Base-by-base conservation (phyloP, 2,113 vertebrate species). In the Elgaria multicarinata region DNA sequence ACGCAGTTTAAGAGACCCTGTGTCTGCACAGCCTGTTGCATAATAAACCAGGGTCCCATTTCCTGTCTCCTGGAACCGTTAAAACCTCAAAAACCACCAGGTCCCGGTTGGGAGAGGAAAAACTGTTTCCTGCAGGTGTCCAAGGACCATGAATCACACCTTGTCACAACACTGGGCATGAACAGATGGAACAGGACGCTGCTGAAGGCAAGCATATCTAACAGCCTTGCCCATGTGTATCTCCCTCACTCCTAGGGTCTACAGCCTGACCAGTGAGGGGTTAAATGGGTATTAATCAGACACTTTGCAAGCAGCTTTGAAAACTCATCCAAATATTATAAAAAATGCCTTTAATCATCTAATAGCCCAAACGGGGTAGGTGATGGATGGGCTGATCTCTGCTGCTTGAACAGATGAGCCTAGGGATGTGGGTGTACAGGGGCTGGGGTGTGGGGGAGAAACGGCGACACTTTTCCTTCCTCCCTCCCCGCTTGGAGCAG, bases 321-420 rank as follows among this genome's bases (percentile, higher is more conserved):
- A 95, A 92, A 95, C 92, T 93, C 95, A 95, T 96, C 95, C 95
- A 96, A 96, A 96, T 95, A 96, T 95, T 96, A 96, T 96, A 96
- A 96, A 96, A 96, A 95, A 96, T 95, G 91, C 92, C 94, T 96
- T 95, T 96, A 96, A 96, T 96, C 96, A 95, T 96, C 96, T 96
- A 96, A 96, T 96, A 95, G 96, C 93, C 2, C 39, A 0, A 96
- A 95, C 91, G 90, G 91, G 0, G 75, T 87, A 92, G 80, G 82
- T 96, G 96, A 96, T 96, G 94, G 93, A 96, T 96, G 93, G 95
- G 94, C 93, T 87, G 91, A 96, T 94, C 83, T 83, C 93, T 86
- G 92, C 93, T 95, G 88, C 92, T 92, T 92, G 94, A 96, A 95
- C 92, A 95, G 95, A 95, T 94, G 93, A 95, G 91, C 88, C 69